Conservation (phyloP, 2,888 invertebrate species). For the Andrena bucephala region DNA sequence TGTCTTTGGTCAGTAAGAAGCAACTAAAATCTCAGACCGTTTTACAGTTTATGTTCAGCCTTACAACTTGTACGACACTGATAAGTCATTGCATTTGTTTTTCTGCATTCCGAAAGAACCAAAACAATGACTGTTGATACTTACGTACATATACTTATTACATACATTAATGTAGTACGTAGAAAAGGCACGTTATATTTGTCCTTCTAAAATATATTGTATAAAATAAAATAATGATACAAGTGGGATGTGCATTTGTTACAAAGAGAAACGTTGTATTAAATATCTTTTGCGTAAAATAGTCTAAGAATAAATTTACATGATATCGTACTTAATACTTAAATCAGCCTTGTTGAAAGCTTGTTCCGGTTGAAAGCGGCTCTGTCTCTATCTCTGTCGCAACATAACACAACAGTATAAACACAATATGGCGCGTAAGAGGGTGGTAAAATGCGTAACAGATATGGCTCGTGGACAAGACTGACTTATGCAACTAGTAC, state of each 20-base stretch:
- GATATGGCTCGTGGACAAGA: conserved; percentile 6
- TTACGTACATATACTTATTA: no score
- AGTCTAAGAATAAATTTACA: conserved; percentile 10
- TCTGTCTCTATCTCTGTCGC: background rate
- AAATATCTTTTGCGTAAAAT: conserved; percentile 14
- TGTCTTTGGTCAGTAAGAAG: background rate
- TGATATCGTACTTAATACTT: background rate
- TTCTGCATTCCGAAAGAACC: background rate
- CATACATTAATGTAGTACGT: no score
- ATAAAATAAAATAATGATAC: conserved; percentile 7
- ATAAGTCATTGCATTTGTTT: background rate
- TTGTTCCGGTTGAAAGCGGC: background rate
- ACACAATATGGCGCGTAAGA: background rate
- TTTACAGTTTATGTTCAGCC: background rate
- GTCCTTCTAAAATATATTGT: conserved; percentile 30
- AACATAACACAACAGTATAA: background rate
- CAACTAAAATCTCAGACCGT: background rate
- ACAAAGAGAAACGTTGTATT: background rate
- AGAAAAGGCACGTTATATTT: background rate
- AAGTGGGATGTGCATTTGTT: background rate
- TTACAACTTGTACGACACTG: background rate
- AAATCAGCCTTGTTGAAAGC: background rate
- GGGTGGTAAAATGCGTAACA: background rate
- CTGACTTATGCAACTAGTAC: conserved; percentile 9
- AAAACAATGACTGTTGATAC: background rate